phyloP scores from a whole-genome alignment of 2,888 invertebrate genomes.

The Melikaiella ostensackeni region DNA sequence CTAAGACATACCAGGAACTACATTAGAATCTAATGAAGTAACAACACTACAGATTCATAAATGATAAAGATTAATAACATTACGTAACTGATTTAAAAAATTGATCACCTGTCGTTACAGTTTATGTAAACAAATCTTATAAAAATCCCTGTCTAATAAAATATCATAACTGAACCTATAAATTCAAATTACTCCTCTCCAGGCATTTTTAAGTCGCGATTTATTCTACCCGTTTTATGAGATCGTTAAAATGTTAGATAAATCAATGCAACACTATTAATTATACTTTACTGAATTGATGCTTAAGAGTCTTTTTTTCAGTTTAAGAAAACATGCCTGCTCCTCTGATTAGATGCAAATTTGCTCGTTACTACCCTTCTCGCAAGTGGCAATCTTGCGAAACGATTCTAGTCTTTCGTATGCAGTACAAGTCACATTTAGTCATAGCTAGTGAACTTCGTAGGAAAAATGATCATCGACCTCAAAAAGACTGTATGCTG shows the following conservation, averaged over 20 bases:
- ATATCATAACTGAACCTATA: background rate
- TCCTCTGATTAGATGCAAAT: background rate
- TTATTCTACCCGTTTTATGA: background rate
- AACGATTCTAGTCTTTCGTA: background rate
- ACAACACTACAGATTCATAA: too few relatives aligned
- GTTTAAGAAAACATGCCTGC: background rate
- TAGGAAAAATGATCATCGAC: constrained; percentile 56
- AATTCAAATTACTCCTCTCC: background rate
- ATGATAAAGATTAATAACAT: too few relatives aligned
- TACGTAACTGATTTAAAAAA: background rate
- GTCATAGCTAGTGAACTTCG: constrained; percentile 23
- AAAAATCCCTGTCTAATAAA: background rate
- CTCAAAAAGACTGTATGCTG: constrained; percentile 50
- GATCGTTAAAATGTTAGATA: background rate
- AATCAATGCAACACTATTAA: background rate
- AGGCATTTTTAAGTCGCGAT: background rate
- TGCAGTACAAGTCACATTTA: background rate
- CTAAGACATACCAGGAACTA: background rate
- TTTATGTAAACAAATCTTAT: background rate
- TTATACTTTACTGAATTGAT: background rate
- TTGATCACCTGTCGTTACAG: background rate
- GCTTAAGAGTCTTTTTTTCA: too few relatives aligned
- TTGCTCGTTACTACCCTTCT: background rate
- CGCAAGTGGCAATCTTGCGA: background rate
- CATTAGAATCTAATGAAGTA: too few relatives aligned